These are phyloP conservation scores for Drosophila miranda DNA, from an alignment of 1,140 invertebrate genomes.

Conservation along the genomic window DNA sequence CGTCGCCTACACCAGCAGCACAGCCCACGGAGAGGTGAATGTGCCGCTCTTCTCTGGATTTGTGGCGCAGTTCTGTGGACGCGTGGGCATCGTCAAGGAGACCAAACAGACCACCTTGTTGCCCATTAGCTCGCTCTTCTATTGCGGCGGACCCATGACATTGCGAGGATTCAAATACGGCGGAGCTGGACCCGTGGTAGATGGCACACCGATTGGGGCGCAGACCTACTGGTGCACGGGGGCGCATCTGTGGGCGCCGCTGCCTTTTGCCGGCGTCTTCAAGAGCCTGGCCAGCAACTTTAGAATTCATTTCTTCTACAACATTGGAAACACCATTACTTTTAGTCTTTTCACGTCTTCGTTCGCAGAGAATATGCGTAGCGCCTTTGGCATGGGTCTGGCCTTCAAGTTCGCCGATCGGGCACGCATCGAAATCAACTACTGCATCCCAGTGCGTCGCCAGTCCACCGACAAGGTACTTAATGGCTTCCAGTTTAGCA, in stretches of 20 bases:
- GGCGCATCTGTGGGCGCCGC: constrained; percentile 74
- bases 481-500: constrained; percentile 80
- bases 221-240: constrained; percentile 79
- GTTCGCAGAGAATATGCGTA: constrained; percentile 72
- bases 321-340: constrained; percentile 74
- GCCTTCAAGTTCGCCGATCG: constrained; percentile 77
- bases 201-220: constrained; percentile 75
- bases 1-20: constrained; percentile 71
- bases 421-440: constrained; percentile 81
- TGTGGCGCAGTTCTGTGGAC: constrained; percentile 75
- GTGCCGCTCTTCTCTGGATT: constrained; percentile 68
- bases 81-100: constrained; percentile 67
- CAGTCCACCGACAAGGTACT: constrained; percentile 55
- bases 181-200: constrained; percentile 70
- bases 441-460: constrained; percentile 70
- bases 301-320: constrained; percentile 81
- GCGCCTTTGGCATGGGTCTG: constrained; percentile 71
- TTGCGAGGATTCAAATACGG: constrained; percentile 76
- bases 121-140: constrained; percentile 75
- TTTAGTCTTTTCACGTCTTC: constrained; percentile 35
- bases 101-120: constrained; percentile 69
- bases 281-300: constrained; percentile 76
- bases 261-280: constrained; percentile 75
- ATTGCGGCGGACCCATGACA: constrained; percentile 77
- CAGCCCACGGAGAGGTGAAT: constrained; percentile 75